phyloP scores from a whole-genome alignment of 2,113 vertebrate genomes.

The Equus quagga region DNA sequence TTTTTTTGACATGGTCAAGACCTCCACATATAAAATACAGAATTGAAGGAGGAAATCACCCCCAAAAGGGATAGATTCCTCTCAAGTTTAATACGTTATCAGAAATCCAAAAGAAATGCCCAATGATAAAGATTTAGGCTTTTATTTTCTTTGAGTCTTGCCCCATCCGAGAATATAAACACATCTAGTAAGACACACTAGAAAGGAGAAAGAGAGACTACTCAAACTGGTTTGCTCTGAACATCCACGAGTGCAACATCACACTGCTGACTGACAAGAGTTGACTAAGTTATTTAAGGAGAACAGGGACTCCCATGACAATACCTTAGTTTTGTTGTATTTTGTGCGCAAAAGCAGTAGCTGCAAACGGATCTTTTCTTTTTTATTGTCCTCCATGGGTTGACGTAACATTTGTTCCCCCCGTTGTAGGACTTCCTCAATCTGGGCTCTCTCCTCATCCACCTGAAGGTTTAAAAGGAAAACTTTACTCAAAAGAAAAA shows the following conservation, averaged over 20 bases:
- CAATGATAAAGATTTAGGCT: background rate
- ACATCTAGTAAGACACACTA: background rate
- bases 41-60: background rate
- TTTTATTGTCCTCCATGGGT: conserved; percentile 89
- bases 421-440: conserved; percentile 93
- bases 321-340: conserved; percentile 90
- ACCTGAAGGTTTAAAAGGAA: conserved; percentile 86
- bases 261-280: background rate
- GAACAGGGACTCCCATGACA: background rate
- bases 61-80: background rate
- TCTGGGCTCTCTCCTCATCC: conserved; percentile 93
- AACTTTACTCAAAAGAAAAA: background rate
- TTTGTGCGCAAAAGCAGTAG: conserved; percentile 93
- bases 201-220: background rate
- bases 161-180: background rate
- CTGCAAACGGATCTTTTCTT: conserved; percentile 91
- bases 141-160: background rate
- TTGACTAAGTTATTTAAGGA: background rate
- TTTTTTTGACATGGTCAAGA: background rate
- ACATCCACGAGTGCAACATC: background rate
- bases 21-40: background rate
- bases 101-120: background rate
- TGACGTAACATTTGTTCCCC: conserved; percentile 93
- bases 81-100: background rate
- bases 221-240: background rate